A percentile compares a stretch with the other conserved stretches of the same genome.
phyloP scores from a whole-genome alignment of 2,888 invertebrate genomes.

The Dasysyrphus tricinctus region DNA sequence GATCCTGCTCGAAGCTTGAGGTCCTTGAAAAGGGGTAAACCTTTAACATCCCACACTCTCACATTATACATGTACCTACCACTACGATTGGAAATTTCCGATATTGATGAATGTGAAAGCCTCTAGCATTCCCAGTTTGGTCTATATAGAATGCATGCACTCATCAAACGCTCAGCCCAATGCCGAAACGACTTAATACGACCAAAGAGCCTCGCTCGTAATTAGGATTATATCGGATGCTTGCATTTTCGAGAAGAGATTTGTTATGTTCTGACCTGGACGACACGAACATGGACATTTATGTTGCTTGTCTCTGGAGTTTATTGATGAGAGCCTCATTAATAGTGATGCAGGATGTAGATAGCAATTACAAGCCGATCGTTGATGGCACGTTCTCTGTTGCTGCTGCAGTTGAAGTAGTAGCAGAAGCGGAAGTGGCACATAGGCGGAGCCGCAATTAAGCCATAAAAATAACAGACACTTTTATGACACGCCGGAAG shows the following conservation, averaged over 20 bases:
- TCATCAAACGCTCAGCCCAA: slow-evolving; percentile 16
- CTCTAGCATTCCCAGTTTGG: slow-evolving; percentile 22
- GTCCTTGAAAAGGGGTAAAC: slow-evolving; percentile 49
- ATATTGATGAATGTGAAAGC: slow-evolving; percentile 71
- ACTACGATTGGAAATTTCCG: slow-evolving; percentile 59
- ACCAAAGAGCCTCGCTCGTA: slow-evolving; percentile 64
- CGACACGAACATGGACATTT: slow-evolving; percentile 33
- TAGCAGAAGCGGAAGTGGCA: slow-evolving; percentile 10
- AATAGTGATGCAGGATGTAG: slow-evolving; percentile 62
- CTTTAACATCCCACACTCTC: slow-evolving; percentile 32
- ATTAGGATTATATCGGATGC: slow-evolving; percentile 71
- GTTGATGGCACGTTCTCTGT: slow-evolving; percentile 56
- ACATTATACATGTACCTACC: slow-evolving; percentile 6
- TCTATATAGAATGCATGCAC: background rate
- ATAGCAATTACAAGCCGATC: slow-evolving; percentile 68
- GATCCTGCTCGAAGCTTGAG: slow-evolving; percentile 49
- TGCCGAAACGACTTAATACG: slow-evolving; percentile 62
- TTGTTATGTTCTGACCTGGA: slow-evolving; percentile 67
- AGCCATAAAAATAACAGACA: slow-evolving; percentile 74
- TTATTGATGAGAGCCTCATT: slow-evolving; percentile 72
- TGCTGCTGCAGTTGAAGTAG: slow-evolving; percentile 12
- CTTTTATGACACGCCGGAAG: slow-evolving; percentile 74
- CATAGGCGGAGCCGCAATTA: slow-evolving; percentile 69
- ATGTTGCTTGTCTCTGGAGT: slow-evolving; percentile 64
- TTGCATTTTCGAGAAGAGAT: slow-evolving; percentile 65